These are phyloP conservation scores for Apodemia duryi DNA, from an alignment of 2,888 invertebrate genomes.

Conservation along the genomic window DNA sequence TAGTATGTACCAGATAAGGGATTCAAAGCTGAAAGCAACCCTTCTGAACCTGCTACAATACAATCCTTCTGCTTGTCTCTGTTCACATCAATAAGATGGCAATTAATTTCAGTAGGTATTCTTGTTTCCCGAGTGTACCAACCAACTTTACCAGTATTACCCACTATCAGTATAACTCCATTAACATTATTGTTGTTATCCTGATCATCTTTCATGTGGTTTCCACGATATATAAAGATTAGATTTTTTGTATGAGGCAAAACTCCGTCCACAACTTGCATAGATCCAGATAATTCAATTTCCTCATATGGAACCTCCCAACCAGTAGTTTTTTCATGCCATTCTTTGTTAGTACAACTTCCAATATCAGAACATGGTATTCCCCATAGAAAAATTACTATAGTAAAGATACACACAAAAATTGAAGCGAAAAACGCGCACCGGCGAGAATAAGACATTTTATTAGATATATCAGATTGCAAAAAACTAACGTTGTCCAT, in stretches of 20 bases:
- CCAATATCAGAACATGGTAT: conserved; percentile 86
- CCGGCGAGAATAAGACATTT: conserved; percentile 84
- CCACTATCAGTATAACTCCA: conserved; percentile 85
- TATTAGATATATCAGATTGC: conserved; percentile 67
- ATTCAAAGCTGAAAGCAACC: conserved; percentile 75
- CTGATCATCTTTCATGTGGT: conserved; percentile 78
- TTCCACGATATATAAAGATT: conserved; percentile 86
- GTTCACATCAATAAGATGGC: conserved; percentile 85
- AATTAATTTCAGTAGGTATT: conserved; percentile 86
- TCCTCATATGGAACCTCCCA: conserved; percentile 85
- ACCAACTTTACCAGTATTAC: conserved; percentile 83
- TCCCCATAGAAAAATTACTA: conserved; percentile 86
- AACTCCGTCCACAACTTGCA: conserved; percentile 83
- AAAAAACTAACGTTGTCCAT: conserved; percentile 73
- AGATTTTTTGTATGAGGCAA: conserved; percentile 83
- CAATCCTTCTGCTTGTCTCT: conserved; percentile 86
- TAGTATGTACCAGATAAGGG: conserved; percentile 74
- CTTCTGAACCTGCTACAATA: conserved; percentile 85
- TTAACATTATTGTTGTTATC: conserved; percentile 73
- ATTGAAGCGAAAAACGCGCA: conserved; percentile 85
- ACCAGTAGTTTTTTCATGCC: conserved; percentile 80
- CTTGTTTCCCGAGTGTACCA: conserved; percentile 86
- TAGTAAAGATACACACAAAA: conserved; percentile 83
- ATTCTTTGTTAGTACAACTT: conserved; percentile 80
- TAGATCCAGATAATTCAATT: conserved; percentile 84